Percentiles rank a stretch among this genome's conserved stretches.
These are phyloP conservation scores for Corythaixoides concolor DNA, from an alignment of 2,113 vertebrate genomes.

Conservation along the genomic window DNA sequence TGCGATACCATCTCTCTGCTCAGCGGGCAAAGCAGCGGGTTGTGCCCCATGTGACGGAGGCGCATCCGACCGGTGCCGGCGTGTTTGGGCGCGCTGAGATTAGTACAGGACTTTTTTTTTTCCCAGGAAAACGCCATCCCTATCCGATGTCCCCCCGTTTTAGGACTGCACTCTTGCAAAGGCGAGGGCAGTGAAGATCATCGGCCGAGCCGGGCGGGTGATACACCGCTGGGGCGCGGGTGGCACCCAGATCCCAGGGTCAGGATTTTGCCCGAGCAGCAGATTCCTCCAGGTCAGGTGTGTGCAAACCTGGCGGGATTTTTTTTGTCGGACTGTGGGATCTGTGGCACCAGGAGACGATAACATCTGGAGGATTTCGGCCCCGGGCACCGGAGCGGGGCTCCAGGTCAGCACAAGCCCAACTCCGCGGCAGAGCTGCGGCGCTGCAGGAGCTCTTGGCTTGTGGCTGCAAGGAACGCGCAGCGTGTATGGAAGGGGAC, in stretches of 20 bases:
- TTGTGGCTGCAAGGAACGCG: accelerated
- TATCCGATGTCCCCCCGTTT: accelerated
- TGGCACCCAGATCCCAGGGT: background rate
- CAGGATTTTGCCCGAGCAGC: background rate
- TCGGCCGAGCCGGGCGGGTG: accelerated
- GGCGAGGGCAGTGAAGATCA: accelerated
- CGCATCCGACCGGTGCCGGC: accelerated
- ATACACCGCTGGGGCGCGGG: background rate
- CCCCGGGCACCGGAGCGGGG: background rate
- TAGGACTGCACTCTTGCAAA: background rate
- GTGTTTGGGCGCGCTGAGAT: accelerated
- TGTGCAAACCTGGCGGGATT: no score
- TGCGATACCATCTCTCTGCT: background rate
- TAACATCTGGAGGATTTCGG: background rate
- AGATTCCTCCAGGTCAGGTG: background rate
- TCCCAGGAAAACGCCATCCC: accelerated
- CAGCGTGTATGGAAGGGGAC: background rate
- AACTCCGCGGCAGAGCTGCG: accelerated
- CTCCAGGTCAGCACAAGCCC: background rate
- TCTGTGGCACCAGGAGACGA: background rate
- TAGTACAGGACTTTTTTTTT: accelerated
- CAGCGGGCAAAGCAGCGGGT: background rate
- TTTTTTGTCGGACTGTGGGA: background rate
- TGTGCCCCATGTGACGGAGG: accelerated
- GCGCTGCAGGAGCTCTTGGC: background rate